Evolutionary conservation across 1,140 invertebrate genomes (phyloP), one percentile per base, ranked within the genome.

Genomic region (Hyles vespertilio): DNA sequence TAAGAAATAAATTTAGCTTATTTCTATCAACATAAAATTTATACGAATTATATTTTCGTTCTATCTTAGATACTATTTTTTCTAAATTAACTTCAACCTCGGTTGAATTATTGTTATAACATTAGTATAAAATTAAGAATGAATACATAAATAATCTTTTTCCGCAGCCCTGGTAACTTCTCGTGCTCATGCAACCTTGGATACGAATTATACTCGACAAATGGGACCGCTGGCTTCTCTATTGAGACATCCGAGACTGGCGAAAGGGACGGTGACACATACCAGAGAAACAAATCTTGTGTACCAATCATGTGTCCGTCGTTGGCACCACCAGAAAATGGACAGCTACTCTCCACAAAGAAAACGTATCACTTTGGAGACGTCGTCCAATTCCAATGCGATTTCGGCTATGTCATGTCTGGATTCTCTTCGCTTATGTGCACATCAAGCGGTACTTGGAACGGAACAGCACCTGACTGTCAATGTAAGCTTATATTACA

Each of bases 231-330:
- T 65, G 97, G 96, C n/a, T 98, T 94, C 68, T 74, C 88, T 32
- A 92, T 99, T 65, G 95, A 95, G 72, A 89, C 90, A 62, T 93
- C 92, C 8, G 98, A 99, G 91, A 94, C 93, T 59, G 98, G 98
- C 5, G 89, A 94, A 65, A 89, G 95, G 66, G 95, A 97, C 77
- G 96, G 96, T 3, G 98, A 99, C 85, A 91, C 93, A 2, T 96
- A 96, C 83, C 94, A 97, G 80, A 92, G 96, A 63, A 99, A 99
- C 80, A 98, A 99, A 90, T 98, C 97, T 11, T 98, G 97, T 86
- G 97, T 99, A 40, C 95, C 96, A 0, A 91, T 97, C 3, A 96
- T 97, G 94, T 99, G 98, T 76, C 94, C 97, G 7, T 77, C 88
- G 3, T 77, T 99, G 12, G 79, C 87, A n/a, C 89, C 94, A 0